Conservation (phyloP, 2,888 invertebrate species). For the Griposia aprilina region DNA sequence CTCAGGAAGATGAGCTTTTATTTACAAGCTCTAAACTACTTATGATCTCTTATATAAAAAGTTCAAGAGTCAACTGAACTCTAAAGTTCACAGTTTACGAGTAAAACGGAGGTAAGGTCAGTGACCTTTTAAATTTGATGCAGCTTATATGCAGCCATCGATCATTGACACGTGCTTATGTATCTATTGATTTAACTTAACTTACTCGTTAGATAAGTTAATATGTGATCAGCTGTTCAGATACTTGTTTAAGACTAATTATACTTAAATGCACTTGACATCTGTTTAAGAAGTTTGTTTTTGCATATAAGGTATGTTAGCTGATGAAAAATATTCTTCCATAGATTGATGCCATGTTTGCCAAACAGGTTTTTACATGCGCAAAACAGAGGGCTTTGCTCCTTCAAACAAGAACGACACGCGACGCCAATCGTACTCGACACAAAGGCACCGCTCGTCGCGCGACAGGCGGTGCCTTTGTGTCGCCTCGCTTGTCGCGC, state of each 20-base stretch:
- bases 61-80: slow-evolving; percentile 36
- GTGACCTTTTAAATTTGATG: slow-evolving; percentile 20
- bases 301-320: not conserved
- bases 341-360: not conserved
- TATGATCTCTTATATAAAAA: slow-evolving; percentile 34
- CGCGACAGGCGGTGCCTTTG: no score
- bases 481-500: no score
- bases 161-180: slow-evolving; percentile 15
- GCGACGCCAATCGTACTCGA: no score
- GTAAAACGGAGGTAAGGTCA: slow-evolving; percentile 8
- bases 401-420: no score
- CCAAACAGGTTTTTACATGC: not conserved
- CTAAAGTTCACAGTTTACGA: slow-evolving; percentile 30
- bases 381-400: not conserved
- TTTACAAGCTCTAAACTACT: not conserved
- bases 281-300: not conserved
- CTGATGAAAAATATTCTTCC: not conserved
- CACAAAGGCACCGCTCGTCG: no score
- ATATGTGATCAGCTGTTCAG: slow-evolving; percentile 21
- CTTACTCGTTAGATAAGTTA: not conserved
- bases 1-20: slow-evolving; percentile 15
- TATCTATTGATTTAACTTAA: slow-evolving; percentile 6
- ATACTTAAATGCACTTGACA: not conserved
- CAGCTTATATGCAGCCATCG: slow-evolving; percentile 13
- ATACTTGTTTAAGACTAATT: slow-evolving; percentile 12